phyloP scores from a whole-genome alignment of 2,888 invertebrate genomes.

The Lomographa bimaculata region DNA sequence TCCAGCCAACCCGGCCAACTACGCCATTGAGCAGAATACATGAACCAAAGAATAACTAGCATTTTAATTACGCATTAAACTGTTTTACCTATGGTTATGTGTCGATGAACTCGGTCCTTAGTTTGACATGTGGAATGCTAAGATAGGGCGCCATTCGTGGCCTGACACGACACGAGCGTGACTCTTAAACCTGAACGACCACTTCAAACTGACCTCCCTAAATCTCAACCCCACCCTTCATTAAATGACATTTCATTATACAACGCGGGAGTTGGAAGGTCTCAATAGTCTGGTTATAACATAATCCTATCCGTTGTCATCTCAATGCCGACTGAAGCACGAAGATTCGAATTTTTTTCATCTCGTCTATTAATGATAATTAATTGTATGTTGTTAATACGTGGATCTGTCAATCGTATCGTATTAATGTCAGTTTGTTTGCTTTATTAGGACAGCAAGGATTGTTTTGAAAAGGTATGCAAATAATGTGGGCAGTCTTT shows the following conservation, averaged over 20 bases:
- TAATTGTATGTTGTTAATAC: constrained; percentile 71
- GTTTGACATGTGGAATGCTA: constrained; percentile 77
- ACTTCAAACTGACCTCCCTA: constrained; percentile 45
- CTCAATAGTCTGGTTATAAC: constrained; percentile 50
- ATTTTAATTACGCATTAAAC: too few relatives aligned
- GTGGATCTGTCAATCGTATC: constrained; percentile 68
- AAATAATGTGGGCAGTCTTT: constrained; percentile 15
- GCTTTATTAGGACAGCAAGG: constrained; percentile 44
- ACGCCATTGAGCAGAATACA: too few relatives aligned
- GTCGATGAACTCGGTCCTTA: too few relatives aligned
- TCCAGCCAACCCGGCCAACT: too few relatives aligned
- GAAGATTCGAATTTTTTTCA: constrained; percentile 71
- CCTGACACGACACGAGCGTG: constrained; percentile 66
- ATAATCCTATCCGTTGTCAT: constrained; percentile 75
- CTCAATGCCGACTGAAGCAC: constrained; percentile 79
- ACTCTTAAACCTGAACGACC: constrained; percentile 54
- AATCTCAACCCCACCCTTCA: constrained; percentile 37
- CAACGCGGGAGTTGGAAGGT: constrained; percentile 40
- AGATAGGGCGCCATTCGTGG: constrained; percentile 67
- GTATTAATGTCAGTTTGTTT: constrained; percentile 69
- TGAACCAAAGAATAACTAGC: too few relatives aligned
- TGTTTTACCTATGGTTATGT: too few relatives aligned
- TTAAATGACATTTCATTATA: constrained; percentile 19
- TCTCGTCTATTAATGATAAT: constrained; percentile 69
- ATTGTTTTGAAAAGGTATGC: constrained; percentile 28